phyloP scores from a whole-genome alignment of 2,113 vertebrate genomes.

The Hippopotamus amphibius region DNA sequence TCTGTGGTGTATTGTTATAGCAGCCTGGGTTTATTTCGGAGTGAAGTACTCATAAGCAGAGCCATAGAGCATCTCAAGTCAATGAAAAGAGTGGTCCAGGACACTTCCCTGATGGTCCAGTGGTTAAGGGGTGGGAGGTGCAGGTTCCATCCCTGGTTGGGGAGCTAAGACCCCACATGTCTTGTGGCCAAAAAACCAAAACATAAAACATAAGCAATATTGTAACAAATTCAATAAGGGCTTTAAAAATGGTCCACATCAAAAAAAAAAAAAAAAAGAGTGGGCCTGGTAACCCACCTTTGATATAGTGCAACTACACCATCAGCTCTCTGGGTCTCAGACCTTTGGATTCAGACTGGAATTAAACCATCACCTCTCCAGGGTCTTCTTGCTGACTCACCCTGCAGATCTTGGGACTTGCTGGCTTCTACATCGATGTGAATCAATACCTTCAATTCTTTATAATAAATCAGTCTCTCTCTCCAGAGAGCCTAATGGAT shows the following conservation, averaged over 20 bases:
- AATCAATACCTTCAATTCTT: neutral
- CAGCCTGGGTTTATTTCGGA: no score
- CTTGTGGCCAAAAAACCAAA: no score
- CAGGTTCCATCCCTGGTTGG: rapidly evolving
- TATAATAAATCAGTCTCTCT: neutral
- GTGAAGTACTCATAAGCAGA: no score
- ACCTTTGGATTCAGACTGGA: neutral
- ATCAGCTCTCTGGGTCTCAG: neutral
- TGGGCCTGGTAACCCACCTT: no score
- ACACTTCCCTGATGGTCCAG: neutral
- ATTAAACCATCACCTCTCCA: neutral
- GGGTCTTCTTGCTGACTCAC: neutral
- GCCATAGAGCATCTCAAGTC: no score
- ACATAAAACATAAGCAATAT: no score
- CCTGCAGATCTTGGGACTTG: neutral
- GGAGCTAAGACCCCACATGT: neutral
- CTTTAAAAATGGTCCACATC: no score
- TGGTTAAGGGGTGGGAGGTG: neutral
- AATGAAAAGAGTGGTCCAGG: no score
- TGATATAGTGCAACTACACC: neutral
- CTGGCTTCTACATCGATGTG: neutral
- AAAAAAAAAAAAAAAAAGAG: no score
- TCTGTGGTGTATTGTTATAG: no score
- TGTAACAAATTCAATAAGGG: no score
- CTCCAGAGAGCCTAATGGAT: neutral